Evolutionary conservation across 2,888 invertebrate species (phyloP).

Genomic region (Protula sp.): DNA sequence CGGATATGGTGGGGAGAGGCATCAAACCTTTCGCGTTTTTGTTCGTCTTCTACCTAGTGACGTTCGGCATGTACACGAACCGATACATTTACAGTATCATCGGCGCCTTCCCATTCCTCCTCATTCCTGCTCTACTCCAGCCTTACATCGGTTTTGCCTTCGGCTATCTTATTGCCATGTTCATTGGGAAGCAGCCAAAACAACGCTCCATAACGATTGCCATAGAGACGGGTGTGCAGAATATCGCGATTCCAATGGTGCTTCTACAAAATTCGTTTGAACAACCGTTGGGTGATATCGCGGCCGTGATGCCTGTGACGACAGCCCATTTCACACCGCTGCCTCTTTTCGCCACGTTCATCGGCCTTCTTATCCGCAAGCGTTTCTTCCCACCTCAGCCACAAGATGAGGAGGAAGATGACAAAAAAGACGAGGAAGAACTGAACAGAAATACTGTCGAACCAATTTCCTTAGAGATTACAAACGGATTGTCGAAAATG

Average conservation of each 20-base stretch:
- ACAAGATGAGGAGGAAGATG: too few species aligned
- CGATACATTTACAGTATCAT: not conserved
- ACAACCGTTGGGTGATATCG: not conserved
- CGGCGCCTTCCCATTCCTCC: not conserved
- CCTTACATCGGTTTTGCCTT: not conserved
- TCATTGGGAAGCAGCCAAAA: not conserved
- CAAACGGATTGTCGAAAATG: too few species aligned
- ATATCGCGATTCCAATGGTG: not conserved
- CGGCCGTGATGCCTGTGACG: not conserved
- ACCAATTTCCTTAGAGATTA: too few species aligned
- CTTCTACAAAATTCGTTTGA: not conserved
- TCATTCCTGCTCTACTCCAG: not conserved
- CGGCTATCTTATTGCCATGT: not conserved
- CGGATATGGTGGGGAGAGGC: slow-evolving; percentile 60
- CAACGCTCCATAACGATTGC: not conserved
- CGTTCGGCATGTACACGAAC: slow-evolving; percentile 69
- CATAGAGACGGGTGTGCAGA: slow-evolving; percentile 3
- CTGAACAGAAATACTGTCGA: too few species aligned
- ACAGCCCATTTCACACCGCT: not conserved
- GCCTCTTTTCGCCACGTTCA: not conserved
- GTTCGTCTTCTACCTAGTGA: slow-evolving; percentile 74
- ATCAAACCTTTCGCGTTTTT: slow-evolving; percentile 78
- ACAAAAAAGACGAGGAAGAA: too few species aligned
- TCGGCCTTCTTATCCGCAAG: not conserved
- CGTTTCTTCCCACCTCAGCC: too few species aligned